A percentile compares a stretch with the other conserved stretches of the same genome.
Evolutionary conservation across 1,140 invertebrate genomes (phyloP).

Genomic region (Temnothorax longispinosus): DNA sequence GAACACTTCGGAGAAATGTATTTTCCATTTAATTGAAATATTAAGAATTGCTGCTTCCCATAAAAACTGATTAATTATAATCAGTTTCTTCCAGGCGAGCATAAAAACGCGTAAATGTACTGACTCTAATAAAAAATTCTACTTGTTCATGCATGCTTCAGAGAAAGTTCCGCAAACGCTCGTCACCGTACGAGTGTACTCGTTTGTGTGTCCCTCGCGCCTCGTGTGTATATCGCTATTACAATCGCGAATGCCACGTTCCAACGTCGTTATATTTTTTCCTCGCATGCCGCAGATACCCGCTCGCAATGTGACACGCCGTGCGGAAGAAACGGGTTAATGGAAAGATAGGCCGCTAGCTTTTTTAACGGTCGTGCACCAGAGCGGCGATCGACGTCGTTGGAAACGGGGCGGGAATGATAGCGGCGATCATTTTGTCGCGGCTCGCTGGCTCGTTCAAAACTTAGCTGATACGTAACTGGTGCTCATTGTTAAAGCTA

Average conservation of each 20-base stretch:
- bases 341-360: slow-evolving; percentile 39
- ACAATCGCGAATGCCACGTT: slow-evolving; percentile 17
- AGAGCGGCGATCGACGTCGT: slow-evolving; percentile 18
- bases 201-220: background rate
- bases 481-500: slow-evolving; percentile 37
- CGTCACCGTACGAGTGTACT: background rate
- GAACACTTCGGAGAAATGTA: background rate
- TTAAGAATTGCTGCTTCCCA: background rate
- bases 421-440: slow-evolving; percentile 35
- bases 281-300: slow-evolving; percentile 2
- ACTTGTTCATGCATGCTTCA: background rate
- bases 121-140: background rate
- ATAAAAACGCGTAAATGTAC: background rate
- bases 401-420: slow-evolving; percentile 32
- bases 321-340: slow-evolving; percentile 50
- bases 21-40: background rate
- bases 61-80: background rate
- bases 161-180: background rate
- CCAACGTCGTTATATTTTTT: slow-evolving; percentile 32
- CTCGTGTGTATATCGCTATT: slow-evolving; percentile 23
- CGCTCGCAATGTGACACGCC: slow-evolving; percentile 17
- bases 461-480: slow-evolving; percentile 44
- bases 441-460: slow-evolving; percentile 29
- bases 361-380: slow-evolving; percentile 26
- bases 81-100: background rate